Conservation (phyloP, 2,888 invertebrate species). For the Mechanitis messenoides region DNA sequence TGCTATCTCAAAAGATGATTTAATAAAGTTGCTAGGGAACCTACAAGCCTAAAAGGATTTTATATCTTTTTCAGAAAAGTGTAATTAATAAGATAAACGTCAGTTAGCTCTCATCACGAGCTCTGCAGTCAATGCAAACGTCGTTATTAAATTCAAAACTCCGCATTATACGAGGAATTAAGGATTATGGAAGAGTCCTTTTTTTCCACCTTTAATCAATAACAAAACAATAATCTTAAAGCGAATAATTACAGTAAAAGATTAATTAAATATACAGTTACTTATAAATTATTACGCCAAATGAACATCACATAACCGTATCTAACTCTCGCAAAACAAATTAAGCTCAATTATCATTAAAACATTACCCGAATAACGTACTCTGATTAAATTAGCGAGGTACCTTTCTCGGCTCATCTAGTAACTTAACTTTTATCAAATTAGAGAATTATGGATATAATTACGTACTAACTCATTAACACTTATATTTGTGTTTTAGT, state of each 20-base stretch:
- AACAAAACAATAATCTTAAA: too few relatives aligned
- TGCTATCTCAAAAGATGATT: too few relatives aligned
- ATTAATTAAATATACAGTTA: too few relatives aligned
- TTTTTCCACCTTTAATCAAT: neutral
- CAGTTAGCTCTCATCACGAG: constrained; percentile 13
- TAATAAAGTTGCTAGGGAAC: too few relatives aligned
- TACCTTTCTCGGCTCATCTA: constrained; percentile 18
- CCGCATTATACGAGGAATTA: constrained; percentile 16
- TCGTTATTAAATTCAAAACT: constrained; percentile 21
- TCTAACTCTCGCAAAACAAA: neutral
- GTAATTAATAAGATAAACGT: constrained; percentile 5
- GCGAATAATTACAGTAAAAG: too few relatives aligned
- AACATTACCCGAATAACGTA: constrained; percentile 13
- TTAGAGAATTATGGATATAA: constrained; percentile 7
- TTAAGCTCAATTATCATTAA: constrained; percentile 8
- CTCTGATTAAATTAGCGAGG: constrained; percentile 13
- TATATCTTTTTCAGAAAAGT: neutral
- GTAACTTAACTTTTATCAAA: constrained; percentile 21
- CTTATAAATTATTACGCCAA: too few relatives aligned
- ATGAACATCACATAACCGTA: too few relatives aligned
- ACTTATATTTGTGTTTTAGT: neutral
- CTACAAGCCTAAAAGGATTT: too few relatives aligned
- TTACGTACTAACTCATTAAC: neutral
- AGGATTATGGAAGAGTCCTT: constrained; percentile 3
- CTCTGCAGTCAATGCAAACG: constrained; percentile 22